Percentiles rank a stretch among this genome's conserved stretches.
Conservation (phyloP, 2,888 invertebrate species). For the Ormyrus rosae region DNA sequence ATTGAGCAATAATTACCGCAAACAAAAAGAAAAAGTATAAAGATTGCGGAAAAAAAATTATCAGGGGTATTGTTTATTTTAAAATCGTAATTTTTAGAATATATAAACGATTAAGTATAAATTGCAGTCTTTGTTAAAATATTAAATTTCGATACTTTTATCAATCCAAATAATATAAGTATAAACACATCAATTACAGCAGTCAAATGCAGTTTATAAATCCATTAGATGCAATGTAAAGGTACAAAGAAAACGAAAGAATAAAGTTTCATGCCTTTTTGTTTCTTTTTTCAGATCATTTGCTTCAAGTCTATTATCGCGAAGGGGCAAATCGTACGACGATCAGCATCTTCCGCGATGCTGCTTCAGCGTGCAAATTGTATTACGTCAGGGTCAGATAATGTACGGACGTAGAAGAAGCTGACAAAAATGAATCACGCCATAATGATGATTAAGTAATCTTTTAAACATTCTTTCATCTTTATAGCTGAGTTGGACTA, state of each 20-base stretch:
- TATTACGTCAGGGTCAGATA: constrained; percentile 51
- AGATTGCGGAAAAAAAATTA: no score
- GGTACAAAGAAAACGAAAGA: no score
- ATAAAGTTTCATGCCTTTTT: no score
- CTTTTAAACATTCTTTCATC: neutral
- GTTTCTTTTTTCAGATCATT: neutral
- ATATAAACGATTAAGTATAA: neutral
- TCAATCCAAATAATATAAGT: neutral
- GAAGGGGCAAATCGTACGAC: constrained; percentile 12
- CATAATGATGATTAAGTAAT: constrained; percentile 38
- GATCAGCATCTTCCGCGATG: constrained; percentile 29
- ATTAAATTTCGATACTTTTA: neutral
- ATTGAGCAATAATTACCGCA: no score
- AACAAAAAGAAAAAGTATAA: no score
- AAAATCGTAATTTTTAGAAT: neutral
- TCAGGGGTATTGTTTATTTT: neutral
- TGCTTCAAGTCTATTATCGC: constrained; percentile 14
- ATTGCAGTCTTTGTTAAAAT: neutral
- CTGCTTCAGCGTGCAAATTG: constrained; percentile 16
- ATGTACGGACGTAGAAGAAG: neutral
- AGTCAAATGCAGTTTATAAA: no score
- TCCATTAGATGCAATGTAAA: no score
- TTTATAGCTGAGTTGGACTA: neutral
- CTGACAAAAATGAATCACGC: constrained; percentile 47
- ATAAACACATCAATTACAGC: neutral